Evolutionary conservation across 2,113 vertebrate genomes (phyloP).

Genomic region (Odobenus rosmarus): DNA sequence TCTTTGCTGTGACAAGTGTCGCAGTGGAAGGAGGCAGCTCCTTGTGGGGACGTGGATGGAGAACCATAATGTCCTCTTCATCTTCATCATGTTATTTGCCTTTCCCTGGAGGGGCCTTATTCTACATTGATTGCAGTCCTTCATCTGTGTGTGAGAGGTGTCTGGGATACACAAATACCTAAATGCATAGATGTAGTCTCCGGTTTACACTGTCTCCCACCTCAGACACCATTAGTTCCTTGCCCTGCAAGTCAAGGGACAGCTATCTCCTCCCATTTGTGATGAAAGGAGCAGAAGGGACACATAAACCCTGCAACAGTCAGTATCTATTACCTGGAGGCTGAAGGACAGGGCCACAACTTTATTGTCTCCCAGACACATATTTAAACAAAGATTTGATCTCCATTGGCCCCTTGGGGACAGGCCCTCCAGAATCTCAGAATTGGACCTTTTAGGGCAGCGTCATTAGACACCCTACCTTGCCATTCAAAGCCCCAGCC

Average conservation of each 20-base stretch:
- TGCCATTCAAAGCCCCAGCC: neutral
- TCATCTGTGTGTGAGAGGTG: neutral
- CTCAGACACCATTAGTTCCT: no score
- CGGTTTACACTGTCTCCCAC: neutral
- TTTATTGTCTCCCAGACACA: neutral
- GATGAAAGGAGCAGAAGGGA: neutral
- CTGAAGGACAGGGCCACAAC: neutral
- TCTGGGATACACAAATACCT: neutral
- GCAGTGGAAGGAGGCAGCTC: neutral
- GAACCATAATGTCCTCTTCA: neutral
- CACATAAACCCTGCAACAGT: neutral
- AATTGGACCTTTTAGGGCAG: neutral
- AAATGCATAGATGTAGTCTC: neutral
- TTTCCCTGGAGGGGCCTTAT: neutral
- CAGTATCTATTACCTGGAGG: neutral
- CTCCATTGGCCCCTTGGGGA: fast-evolving
- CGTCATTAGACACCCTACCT: neutral
- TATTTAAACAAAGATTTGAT: neutral
- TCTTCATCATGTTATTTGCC: neutral
- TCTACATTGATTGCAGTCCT: neutral
- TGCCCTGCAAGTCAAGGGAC: neutral
- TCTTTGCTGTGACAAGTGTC: neutral
- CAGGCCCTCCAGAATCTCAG: neutral
- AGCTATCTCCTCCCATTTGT: neutral
- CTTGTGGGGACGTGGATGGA: neutral